Evolutionary conservation across 2,888 invertebrate species (phyloP).

Genomic region (Dynastes maya): DNA sequence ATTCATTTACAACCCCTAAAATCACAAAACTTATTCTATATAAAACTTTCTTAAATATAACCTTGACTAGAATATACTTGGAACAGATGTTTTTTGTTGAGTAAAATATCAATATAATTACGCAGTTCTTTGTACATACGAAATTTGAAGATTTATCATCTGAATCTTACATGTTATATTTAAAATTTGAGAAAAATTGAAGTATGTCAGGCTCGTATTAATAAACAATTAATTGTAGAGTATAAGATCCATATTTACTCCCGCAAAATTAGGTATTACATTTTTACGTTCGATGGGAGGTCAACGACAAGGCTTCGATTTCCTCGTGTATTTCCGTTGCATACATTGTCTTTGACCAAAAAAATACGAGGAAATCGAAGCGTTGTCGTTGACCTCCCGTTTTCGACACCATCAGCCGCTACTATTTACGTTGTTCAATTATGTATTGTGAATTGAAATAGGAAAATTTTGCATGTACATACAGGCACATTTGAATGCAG

Average conservation of each 20-base stretch:
- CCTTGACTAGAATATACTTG: conserved; percentile 19
- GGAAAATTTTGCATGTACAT: not conserved
- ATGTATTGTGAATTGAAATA: not conserved
- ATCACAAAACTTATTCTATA: conserved; percentile 24
- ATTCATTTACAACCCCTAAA: conserved; percentile 1
- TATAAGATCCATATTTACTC: too few species aligned
- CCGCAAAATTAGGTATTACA: too few species aligned
- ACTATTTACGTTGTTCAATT: too few species aligned
- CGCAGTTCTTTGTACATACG: conserved; percentile 2
- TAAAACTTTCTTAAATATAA: not conserved
- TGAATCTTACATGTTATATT: not conserved
- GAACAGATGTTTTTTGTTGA: conserved; percentile 15
- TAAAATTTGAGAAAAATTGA: not conserved
- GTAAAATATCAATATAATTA: conserved; percentile 19
- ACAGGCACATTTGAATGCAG: conserved; percentile 21
- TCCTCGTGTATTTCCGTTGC: too few species aligned
- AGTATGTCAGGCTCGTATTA: not conserved
- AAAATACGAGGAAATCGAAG: too few species aligned
- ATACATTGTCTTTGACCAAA: too few species aligned
- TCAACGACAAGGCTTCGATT: too few species aligned
- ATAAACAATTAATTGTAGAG: too few species aligned
- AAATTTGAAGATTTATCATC: not conserved
- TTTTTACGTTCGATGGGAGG: too few species aligned
- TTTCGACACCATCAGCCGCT: too few species aligned
- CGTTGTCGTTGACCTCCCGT: too few species aligned